Base-by-base conservation (phyloP, 2,113 vertebrate genomes). In the Cavia aperea region DNA sequence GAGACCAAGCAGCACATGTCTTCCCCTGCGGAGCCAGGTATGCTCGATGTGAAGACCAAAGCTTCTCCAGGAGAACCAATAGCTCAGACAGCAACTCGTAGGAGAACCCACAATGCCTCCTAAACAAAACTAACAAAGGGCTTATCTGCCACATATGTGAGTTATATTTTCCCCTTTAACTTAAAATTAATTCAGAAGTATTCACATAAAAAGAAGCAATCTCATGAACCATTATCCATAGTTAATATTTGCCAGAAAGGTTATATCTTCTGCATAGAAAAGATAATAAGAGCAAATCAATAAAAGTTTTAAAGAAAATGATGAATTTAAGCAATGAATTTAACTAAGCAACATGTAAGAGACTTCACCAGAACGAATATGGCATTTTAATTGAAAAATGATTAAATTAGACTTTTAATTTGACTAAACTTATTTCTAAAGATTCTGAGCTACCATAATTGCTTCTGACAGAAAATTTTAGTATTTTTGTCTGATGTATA, bases 391-490 rank as follows among this genome's bases (percentile, higher is more conserved):
- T 51, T 79, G 51, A 89, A 90, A 91, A 66, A 16, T 43, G 8
- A 88, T 85, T 88, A 12, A 82, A 56, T 65, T 21, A 85, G 3
- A 66, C 15, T 82, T 90, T 62, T 79, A 86, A 79, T 89, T 87
- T 92, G 43, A 46, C 62, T 65, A 18, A 77, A 51, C 9, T 81
- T 83, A 58, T 79, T 77, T 92, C 12, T 73, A 79, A 88, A 75
- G 5, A 29, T 62, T 75, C 54, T 39, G 3, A 62, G 39, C 78
- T 19, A n/a, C 3, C 4, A 70, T 87, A 91, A 87, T 56, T 58
- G 65, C 66, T 46, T 54, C 65, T 92, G 13, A 89, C 11, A 89
- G 31, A 82, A 90, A 85, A 88, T 81, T 88, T 46, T 70, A 87
- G 18, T 33, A 5, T 65, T 81, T 87, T 92, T 60, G 12, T 90